Evolutionary conservation across 2,888 invertebrate species (phyloP), one percentile per base, ranked within the genome.

Genomic region (Tenthredo scrophulariae): DNA sequence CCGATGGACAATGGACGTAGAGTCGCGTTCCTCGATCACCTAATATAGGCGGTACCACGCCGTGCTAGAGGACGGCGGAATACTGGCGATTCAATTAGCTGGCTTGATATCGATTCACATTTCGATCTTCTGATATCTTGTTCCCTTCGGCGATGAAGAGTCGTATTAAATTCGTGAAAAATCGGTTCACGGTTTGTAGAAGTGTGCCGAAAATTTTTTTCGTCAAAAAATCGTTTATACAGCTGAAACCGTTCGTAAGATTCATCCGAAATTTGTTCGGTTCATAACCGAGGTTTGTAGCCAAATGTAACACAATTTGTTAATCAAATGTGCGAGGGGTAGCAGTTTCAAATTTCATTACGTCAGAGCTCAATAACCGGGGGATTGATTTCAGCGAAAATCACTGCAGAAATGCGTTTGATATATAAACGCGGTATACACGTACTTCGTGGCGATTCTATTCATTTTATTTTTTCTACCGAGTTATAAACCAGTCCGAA

Each of bases 1-100:
- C 29, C 67, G 67, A 83, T 65, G 83, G 83, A 83, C 83, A 83
- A 67, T 83, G 70, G 70, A 29, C 10, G 29, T 22, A 46, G 40
- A 46, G 80, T 40, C 80, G 13, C 40, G n/a, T 62, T 58, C 40
- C 29, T 62, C 62, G 58, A 22, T 62, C n/a, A 62, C 13, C 62
- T 13, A 62, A 10, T 5, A 58, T 58, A 62, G 10, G 26, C 13
- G 22, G 7, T 62, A 26, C 26, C 26, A 62, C 26, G 26, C 26
- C 26, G 26, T 0, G 26, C 13, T 13, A 13, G 22, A 9, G 10
- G 3, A 62, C 62, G 26, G 26, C 26, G 26, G 26, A 62, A 62
- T 26, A 13, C 62, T 13, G 4, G 26, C 26, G 10, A 26, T 62
- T 26, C 13, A 62, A 62, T 62, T 62, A 62, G 26, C 62, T 26